These are phyloP conservation scores for Henricia sp. DNA, from an alignment of 53 echinoderm and acorn worm genomes.

Conservation along the genomic window DNA sequence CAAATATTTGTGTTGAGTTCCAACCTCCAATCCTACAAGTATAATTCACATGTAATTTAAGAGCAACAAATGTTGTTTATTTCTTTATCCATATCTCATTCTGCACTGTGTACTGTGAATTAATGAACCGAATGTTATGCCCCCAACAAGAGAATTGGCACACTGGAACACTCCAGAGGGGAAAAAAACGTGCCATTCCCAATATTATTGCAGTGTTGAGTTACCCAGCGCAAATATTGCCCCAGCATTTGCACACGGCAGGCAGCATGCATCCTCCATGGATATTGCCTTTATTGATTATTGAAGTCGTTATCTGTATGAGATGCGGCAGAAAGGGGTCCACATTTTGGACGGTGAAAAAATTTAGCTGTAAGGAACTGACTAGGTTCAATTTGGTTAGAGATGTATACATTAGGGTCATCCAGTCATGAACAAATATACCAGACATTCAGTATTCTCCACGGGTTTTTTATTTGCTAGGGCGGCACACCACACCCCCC, in stretches of 20 bases:
- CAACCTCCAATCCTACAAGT: no score
- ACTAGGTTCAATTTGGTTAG: neutral
- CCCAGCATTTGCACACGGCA: neutral
- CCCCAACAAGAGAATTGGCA: neutral
- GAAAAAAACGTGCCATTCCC: constrained; percentile 19
- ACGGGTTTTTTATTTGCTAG: no score
- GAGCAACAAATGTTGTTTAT: neutral
- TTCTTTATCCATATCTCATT: neutral
- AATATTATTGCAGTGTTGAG: constrained; percentile 32
- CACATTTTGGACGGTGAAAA: neutral
- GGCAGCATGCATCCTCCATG: neutral
- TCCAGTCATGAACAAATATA: no score
- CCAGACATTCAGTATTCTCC: no score
- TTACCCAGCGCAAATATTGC: constrained; percentile 15
- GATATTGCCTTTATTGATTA: constrained; percentile 34
- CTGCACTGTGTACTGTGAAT: neutral
- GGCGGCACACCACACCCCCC: no score
- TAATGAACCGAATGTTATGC: neutral
- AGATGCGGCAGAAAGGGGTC: neutral
- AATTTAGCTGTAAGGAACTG: neutral
- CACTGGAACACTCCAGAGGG: neutral
- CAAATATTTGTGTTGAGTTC: neutral
- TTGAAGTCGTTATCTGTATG: neutral
- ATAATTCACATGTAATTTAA: neutral
- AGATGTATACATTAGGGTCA: no score